These are phyloP conservation scores for Argynnis bischoffii DNA, from an alignment of 2,888 invertebrate genomes.

Conservation along the genomic window DNA sequence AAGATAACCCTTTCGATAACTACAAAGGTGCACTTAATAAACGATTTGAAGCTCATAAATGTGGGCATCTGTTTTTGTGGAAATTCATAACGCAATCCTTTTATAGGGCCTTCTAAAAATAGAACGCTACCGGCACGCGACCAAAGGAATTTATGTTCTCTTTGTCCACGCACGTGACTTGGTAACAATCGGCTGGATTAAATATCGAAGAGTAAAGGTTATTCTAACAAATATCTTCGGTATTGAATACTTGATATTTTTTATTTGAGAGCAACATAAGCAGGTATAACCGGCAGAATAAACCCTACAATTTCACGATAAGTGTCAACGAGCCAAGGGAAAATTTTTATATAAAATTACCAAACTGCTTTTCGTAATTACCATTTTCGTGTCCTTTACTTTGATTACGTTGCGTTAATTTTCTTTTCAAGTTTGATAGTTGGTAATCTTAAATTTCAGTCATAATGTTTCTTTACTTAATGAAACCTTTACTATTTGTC, in stretches of 20 bases:
- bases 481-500: no score
- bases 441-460: no score
- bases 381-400: no score
- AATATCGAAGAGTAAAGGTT: constrained; percentile 20
- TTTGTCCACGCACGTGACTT: constrained; percentile 29
- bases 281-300: not conserved
- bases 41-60: constrained; percentile 62
- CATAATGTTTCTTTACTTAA: no score
- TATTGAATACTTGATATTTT: not conserved
- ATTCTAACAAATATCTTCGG: not conserved
- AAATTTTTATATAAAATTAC: not conserved
- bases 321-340: not conserved
- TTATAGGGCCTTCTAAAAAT: constrained; percentile 39
- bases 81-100: constrained; percentile 33
- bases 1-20: constrained; percentile 36
- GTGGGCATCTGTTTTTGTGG: constrained; percentile 58
- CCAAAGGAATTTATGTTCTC: constrained; percentile 38
- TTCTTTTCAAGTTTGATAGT: no score
- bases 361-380: constrained; percentile 1
- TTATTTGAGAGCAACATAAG: constrained; percentile 2
- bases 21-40: constrained; percentile 46
- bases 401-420: no score
- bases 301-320: not conserved
- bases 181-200: constrained; percentile 14
- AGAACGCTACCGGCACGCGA: constrained; percentile 43